Conservation (phyloP, 1,140 invertebrate species). For the Druon quercuslanigerum region DNA sequence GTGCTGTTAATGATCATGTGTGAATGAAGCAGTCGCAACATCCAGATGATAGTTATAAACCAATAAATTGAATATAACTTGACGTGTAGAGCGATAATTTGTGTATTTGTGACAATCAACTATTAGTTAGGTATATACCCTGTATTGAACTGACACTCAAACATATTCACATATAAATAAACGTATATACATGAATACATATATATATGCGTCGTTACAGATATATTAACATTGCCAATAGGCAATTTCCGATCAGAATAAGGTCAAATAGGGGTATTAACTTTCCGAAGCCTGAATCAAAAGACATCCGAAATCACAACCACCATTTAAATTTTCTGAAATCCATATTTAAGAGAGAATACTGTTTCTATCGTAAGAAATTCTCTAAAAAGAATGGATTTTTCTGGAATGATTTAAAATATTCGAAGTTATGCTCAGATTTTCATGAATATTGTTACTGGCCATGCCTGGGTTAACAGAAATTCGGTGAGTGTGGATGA, state of each 20-base stretch:
- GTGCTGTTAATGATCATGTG: background rate
- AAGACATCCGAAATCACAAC: background rate
- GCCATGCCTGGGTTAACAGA: no score
- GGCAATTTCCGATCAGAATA: constrained; percentile 8
- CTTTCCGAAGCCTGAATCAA: background rate
- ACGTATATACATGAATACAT: background rate
- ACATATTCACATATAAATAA: background rate
- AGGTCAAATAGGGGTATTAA: background rate
- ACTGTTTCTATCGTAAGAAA: no score
- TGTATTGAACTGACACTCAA: background rate
- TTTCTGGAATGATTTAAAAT: no score
- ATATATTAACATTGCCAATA: constrained; percentile 2
- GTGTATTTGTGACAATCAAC: constrained; percentile 22
- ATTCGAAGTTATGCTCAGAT: no score
- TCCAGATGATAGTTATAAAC: background rate
- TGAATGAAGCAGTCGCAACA: background rate
- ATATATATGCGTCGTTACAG: background rate
- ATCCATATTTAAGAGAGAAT: no score
- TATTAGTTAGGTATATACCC: constrained; percentile 10
- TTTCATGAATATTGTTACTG: no score
- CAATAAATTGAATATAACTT: constrained; percentile 17
- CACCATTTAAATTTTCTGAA: no score
- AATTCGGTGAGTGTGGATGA: no score
- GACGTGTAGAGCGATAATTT: constrained; percentile 8
- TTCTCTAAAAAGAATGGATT: no score